Evolutionary conservation across 2,888 invertebrate species (phyloP), one percentile per base, ranked within the genome.

Genomic region (Cremastinae sp.): DNA sequence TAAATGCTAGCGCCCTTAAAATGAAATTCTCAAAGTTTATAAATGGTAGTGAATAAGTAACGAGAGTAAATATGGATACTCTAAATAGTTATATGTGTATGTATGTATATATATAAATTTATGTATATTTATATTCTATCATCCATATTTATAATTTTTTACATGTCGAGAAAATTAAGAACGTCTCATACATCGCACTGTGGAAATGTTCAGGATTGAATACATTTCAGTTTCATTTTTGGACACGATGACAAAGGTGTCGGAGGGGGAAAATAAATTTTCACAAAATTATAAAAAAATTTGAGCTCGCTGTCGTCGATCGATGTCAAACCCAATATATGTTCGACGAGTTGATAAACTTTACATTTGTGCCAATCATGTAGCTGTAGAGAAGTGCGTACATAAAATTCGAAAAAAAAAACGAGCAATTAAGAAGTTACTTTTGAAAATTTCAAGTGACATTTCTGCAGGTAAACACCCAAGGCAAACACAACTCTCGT

Each of bases 1-100:
- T 74, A 68, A 75, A 78, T 75, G 70, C 72, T 76, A 56, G 77
- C 79, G 78, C 74, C 78, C 78, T 81, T 84, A 81, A 71, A 58
- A 68, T 38, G 81, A 83, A 80, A 74, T 75, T 81, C 79, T 36
- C 18, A 16, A 81, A 75, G 74, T 74, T 79, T 80, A 69, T 73
- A 53, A 80, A 80, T 81, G n/a, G 71, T 78, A 69, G 70, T 72
- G 68, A 65, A 71, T 78, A 78, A 78, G 78, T 74, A 80, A 79
- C 76, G 74, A 72, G 66, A 75, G 56, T 56, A 71, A 72, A 51
- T 72, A 59, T 74, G 41, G 14, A 65, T 62, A 74, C 54, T 66
- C 36, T 64, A 77, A 58, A 14, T 62, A 69, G 59, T 56, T 69
- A 51, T 73, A 38, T 68, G 65, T 78, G 61, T 75, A 47, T 71